These are phyloP conservation scores for Vireo altiloquus DNA, from an alignment of 2,113 vertebrate species.

Conservation along the genomic window DNA sequence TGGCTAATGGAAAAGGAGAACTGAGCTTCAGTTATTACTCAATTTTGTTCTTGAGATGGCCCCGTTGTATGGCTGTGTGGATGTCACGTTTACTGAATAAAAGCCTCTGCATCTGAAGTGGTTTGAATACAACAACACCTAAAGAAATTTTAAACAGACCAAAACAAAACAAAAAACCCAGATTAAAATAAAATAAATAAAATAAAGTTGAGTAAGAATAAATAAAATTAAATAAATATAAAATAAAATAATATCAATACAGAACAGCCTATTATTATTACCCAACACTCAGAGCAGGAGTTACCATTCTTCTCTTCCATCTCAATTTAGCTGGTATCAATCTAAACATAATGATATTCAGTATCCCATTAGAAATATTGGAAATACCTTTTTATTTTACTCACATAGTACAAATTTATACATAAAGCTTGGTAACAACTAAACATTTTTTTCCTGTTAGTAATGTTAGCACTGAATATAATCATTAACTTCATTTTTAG, in stretches of 20 bases:
- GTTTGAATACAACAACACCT: background rate
- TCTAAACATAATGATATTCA: background rate
- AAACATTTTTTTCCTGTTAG: conserved; percentile 38
- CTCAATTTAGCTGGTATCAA: background rate
- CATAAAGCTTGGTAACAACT: background rate
- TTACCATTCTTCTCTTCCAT: background rate
- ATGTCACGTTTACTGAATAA: background rate
- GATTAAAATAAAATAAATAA: background rate
- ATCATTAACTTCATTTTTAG: conserved; percentile 22
- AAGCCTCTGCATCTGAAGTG: background rate
- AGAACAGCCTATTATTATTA: background rate
- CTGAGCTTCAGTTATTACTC: background rate
- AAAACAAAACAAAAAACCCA: background rate
- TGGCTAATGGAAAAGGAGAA: background rate
- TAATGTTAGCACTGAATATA: background rate
- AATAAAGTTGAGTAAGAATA: background rate
- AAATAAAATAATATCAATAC: background rate
- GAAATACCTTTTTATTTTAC: background rate
- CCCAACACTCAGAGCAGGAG: background rate
- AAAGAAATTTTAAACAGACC: rapidly evolving
- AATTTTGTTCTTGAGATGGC: background rate
- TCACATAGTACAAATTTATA: background rate
- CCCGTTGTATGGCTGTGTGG: background rate
- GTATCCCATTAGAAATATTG: background rate
- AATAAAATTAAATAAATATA: background rate